Conservation (phyloP, 2,113 vertebrate species). For the Esox niger region DNA sequence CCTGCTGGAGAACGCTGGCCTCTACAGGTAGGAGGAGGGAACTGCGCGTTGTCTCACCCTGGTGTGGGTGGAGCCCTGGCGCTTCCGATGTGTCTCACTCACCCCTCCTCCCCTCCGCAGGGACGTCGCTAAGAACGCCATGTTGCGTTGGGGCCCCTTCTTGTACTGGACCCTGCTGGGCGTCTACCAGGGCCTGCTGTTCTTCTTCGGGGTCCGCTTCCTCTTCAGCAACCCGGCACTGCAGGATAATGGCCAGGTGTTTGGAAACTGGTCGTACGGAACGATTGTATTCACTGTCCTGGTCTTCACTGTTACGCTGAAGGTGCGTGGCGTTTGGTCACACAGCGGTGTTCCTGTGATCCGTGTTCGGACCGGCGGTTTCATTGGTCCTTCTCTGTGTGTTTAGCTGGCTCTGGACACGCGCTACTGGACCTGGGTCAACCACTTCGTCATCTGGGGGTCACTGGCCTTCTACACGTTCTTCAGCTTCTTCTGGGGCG, state of each 20-base stretch:
- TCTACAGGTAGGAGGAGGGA: constrained; percentile 70
- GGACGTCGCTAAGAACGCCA: constrained; percentile 89
- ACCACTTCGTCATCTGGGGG: constrained; percentile 98
- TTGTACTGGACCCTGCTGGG: constrained; percentile 92
- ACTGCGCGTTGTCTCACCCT: neutral
- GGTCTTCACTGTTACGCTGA: constrained; percentile 95
- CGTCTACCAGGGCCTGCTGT: constrained; percentile 88
- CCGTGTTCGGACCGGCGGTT: neutral
- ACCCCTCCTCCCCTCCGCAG: constrained; percentile 62
- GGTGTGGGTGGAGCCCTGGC: neutral
- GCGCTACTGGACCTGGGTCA: constrained; percentile 96
- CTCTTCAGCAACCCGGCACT: constrained; percentile 86
- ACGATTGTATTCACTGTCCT: constrained; percentile 94
- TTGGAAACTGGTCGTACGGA: constrained; percentile 95
- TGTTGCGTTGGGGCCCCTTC: constrained; percentile 89
- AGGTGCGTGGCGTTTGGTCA: constrained; percentile 74
- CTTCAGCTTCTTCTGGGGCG: constrained; percentile 99
- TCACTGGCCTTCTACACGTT: constrained; percentile 95
- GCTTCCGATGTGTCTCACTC: neutral
- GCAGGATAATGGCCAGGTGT: constrained; percentile 91
- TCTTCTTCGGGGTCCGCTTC: constrained; percentile 91
- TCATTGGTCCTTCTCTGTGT: constrained; percentile 3
- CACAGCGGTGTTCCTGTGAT: neutral
- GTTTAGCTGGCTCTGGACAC: constrained; percentile 91
- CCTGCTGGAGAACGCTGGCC: constrained; percentile 71